A percentile compares a stretch with the other conserved stretches of the same genome.
These are phyloP conservation scores for Zootermopsis nevadensis DNA, from an alignment of 2,888 invertebrate genomes.

Conservation along the genomic window DNA sequence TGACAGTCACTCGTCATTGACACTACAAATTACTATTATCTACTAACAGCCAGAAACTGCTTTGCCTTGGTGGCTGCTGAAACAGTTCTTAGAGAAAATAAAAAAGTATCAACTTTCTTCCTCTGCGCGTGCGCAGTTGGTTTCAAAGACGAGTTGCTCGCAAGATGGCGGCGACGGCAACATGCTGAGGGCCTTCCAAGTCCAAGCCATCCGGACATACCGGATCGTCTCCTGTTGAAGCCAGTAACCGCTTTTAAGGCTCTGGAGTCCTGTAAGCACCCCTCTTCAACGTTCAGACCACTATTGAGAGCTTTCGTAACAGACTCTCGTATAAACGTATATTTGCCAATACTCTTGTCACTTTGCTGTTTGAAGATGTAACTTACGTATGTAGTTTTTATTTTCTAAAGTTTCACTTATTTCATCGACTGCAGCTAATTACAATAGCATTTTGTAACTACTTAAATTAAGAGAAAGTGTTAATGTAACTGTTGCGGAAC, in stretches of 20 bases:
- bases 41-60: conserved; percentile 4
- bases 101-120: background rate
- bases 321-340: no score
- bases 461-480: no score
- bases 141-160: conserved; percentile 2
- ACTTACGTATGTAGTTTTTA: no score
- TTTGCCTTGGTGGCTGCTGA: background rate
- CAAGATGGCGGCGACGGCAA: conserved; percentile 2
- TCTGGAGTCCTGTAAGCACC: background rate
- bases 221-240: background rate
- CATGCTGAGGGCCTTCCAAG: background rate
- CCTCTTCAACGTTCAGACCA: no score
- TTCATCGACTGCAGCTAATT: no score
- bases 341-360: no score
- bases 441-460: no score
- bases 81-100: conserved; percentile 12
- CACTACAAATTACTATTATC: conserved; percentile 1
- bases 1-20: background rate
- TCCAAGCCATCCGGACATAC: background rate
- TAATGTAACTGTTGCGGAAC: no score
- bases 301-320: no score
- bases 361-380: no score
- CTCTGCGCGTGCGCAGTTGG: background rate
- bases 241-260: background rate
- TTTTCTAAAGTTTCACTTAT: no score